Percentiles rank a stretch among this genome's conserved stretches.
phyloP scores from a whole-genome alignment of 2,888 invertebrate species.

The Dryomyza anilis region DNA sequence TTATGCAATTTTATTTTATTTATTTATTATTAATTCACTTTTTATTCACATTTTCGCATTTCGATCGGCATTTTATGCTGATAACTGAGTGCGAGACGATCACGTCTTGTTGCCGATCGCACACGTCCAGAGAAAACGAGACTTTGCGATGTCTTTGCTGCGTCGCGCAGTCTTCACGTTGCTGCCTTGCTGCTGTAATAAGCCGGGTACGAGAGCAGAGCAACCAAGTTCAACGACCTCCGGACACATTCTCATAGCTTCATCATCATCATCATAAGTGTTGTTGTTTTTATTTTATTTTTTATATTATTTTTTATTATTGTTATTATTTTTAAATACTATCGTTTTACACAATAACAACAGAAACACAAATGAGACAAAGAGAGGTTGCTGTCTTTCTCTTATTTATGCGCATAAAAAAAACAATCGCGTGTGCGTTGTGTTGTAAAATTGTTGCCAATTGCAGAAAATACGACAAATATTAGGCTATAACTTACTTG shows the following conservation, averaged over 20 bases:
- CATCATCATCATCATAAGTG: background rate
- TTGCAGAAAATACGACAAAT: too few relatives aligned
- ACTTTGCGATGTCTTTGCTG: background rate
- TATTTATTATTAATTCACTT: background rate
- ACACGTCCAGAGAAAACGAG: background rate
- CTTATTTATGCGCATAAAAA: too few relatives aligned
- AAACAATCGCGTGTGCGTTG: too few relatives aligned
- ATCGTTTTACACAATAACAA: conserved; percentile 1
- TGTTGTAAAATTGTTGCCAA: too few relatives aligned
- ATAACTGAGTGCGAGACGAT: background rate
- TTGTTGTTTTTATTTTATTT: background rate
- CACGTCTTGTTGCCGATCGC: background rate
- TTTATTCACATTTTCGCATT: background rate
- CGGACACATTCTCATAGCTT: background rate
- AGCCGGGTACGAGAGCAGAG: conserved; percentile 3
- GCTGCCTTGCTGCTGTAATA: background rate
- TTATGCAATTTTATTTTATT: background rate
- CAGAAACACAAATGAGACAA: conserved; percentile 4
- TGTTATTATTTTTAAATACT: conserved; percentile 14
- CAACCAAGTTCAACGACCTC: background rate
- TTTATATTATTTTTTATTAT: background rate
- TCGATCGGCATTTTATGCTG: background rate
- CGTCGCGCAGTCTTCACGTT: background rate
- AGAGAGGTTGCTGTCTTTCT: too few relatives aligned
- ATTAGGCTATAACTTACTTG: too few relatives aligned